Conservation (phyloP, 1,140 invertebrate genomes). For the Bursaphelenchus mucronatus region DNA sequence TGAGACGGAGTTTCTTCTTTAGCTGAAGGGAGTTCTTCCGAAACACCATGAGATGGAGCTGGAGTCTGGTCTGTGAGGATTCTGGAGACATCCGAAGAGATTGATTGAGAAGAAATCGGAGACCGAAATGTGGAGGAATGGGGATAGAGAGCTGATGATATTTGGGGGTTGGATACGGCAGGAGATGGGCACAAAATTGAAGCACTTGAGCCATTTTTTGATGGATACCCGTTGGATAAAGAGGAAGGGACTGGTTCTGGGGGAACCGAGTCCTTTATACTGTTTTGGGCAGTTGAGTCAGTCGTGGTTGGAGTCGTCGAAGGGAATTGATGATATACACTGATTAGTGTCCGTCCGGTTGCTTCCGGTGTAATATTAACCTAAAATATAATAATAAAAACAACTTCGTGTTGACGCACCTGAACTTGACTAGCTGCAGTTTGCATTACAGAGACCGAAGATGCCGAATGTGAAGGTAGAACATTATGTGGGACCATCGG, state of each 20-base stretch:
- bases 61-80: too few species aligned
- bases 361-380: constrained; percentile 49
- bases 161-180: not conserved
- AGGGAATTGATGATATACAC: constrained; percentile 49
- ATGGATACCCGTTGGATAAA: not conserved
- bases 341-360: constrained; percentile 48
- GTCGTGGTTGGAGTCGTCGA: constrained; percentile 16
- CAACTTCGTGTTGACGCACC: constrained; percentile 15
- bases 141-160: too few species aligned
- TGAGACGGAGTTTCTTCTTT: too few species aligned
- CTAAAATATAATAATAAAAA: constrained; percentile 30
- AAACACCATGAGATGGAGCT: too few species aligned
- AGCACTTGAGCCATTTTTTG: too few species aligned
- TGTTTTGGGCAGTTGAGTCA: not conserved
- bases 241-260: constrained; percentile 44
- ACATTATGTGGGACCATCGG: not conserved
- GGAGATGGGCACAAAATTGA: not conserved
- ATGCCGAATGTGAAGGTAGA: constrained; percentile 1
- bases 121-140: too few species aligned
- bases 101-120: too few species aligned
- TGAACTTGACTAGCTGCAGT: constrained; percentile 42
- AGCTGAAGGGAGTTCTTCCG: too few species aligned
- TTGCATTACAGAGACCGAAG: constrained; percentile 39
- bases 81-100: too few species aligned
- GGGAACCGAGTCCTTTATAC: constrained; percentile 44